Percentiles rank a stretch among this genome's conserved stretches.
phyloP scores from a whole-genome alignment of 2,888 invertebrate species.

The Eupsilia transversa region DNA sequence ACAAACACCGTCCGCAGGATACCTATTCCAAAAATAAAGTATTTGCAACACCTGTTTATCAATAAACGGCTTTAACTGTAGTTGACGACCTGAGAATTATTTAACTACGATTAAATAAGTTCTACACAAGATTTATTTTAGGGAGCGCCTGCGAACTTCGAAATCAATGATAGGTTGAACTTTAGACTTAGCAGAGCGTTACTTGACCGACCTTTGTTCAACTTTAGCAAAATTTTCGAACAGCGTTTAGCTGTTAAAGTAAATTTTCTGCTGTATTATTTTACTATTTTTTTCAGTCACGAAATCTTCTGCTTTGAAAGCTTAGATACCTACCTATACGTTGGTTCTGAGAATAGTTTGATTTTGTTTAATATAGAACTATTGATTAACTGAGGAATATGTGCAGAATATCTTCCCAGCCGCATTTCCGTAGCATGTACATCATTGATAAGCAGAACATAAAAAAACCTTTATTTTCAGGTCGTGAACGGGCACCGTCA shows the following conservation, averaged over 20 bases:
- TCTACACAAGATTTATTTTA: slow-evolving; percentile 60
- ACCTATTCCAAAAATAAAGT: background rate
- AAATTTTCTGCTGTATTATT: too few relatives aligned
- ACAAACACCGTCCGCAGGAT: background rate
- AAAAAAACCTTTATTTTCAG: background rate
- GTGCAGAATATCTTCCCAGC: background rate
- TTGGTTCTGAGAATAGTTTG: background rate
- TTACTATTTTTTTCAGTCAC: background rate
- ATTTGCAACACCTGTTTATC: slow-evolving; percentile 33
- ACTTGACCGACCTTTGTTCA: slow-evolving; percentile 57
- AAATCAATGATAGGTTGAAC: slow-evolving; percentile 61
- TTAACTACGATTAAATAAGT: slow-evolving; percentile 64
- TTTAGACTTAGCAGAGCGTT: slow-evolving; percentile 55
- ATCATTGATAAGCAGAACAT: background rate
- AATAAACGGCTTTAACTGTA: slow-evolving; percentile 16
- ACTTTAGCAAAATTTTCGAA: slow-evolving; percentile 45
- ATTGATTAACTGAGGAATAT: background rate
- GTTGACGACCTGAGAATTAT: slow-evolving; percentile 49
- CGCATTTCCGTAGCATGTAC: background rate
- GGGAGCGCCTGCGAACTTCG: slow-evolving; percentile 38
- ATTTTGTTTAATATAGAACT: background rate
- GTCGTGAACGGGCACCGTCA: too few relatives aligned
- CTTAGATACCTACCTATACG: too few relatives aligned
- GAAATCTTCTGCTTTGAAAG: background rate
- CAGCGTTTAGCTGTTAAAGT: slow-evolving; percentile 42